phyloP scores from a whole-genome alignment of 1,140 invertebrate genomes.

The Psix sp. region DNA sequence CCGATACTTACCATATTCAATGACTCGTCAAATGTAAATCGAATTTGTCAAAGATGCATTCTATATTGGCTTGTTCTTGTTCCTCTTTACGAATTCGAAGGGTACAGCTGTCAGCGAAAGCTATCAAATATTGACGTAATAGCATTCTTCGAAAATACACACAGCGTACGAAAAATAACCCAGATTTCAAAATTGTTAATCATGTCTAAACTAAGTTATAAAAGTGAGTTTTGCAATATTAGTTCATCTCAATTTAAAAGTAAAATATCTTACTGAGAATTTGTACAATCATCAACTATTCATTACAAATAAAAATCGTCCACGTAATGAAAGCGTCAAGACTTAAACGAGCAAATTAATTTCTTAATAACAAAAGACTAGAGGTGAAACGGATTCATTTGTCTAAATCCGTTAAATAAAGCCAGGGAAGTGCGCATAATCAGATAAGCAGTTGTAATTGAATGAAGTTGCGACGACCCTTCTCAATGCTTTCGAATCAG shows the following conservation, averaged over 20 bases:
- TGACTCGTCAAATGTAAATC: conserved; percentile 72
- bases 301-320: too few species aligned
- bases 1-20: conserved; percentile 67
- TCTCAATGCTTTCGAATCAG: conserved; percentile 49
- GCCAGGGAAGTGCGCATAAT: conserved; percentile 32
- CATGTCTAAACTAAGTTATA: too few species aligned
- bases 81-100: conserved; percentile 47
- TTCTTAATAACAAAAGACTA: background rate
- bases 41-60: conserved; percentile 72
- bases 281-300: too few species aligned
- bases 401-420: conserved; percentile 39
- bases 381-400: conserved; percentile 30
- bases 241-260: too few species aligned
- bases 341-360: conserved; percentile 10
- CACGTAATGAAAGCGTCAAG: too few species aligned
- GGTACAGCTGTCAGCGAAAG: conserved; percentile 56
- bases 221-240: too few species aligned
- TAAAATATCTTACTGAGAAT: too few species aligned
- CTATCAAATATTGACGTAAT: conserved; percentile 37
- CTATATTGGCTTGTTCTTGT: conserved; percentile 50
- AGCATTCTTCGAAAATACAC: too few species aligned
- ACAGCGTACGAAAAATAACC: conserved; percentile 22
- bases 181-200: too few species aligned
- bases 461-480: conserved; percentile 51
- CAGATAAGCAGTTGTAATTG: conserved; percentile 51